Evolutionary conservation across 2,797 vertebrate species (phyloP).

Genomic region (Arrhamphus sclerolepis): DNA sequence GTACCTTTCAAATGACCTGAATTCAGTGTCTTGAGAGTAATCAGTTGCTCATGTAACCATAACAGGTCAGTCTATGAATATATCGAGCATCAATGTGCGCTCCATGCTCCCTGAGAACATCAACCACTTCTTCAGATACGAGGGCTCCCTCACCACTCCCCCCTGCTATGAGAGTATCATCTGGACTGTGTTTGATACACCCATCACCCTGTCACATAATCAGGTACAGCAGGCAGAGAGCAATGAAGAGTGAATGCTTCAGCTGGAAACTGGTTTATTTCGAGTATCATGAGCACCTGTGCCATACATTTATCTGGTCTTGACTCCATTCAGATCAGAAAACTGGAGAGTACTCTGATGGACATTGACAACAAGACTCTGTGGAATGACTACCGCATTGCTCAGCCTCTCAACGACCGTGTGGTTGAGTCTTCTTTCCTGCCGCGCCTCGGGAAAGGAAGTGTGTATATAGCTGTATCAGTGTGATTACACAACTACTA

Average conservation of each 20-base stretch:
- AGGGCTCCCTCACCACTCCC: conserved; percentile 91
- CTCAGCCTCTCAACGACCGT: conserved; percentile 85
- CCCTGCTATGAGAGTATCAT: conserved; percentile 91
- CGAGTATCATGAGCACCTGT: neutral
- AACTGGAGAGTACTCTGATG: conserved; percentile 87
- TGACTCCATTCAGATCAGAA: conserved; percentile 78
- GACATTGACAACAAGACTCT: conserved; percentile 85
- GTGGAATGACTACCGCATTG: conserved; percentile 85
- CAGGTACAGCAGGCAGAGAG: conserved; percentile 80
- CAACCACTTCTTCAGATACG: conserved; percentile 86
- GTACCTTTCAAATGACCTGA: neutral
- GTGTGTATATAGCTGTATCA: conserved; percentile 51
- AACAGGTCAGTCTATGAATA: conserved; percentile 83
- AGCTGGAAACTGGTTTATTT: neutral
- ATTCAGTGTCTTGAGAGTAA: neutral
- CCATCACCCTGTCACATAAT: conserved; percentile 83
- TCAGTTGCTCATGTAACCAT: neutral
- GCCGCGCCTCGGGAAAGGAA: conserved; percentile 69
- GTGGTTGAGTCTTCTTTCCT: conserved; percentile 88
- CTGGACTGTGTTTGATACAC: conserved; percentile 89
- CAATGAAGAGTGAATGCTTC: neutral
- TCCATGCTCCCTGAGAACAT: conserved; percentile 88
- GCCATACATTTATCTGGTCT: neutral
- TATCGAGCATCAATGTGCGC: conserved; percentile 77
- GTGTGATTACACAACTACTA: conserved; percentile 6